Conservation (phyloP, 2,797 vertebrate genomes). For the Catostomus latipinnis region DNA sequence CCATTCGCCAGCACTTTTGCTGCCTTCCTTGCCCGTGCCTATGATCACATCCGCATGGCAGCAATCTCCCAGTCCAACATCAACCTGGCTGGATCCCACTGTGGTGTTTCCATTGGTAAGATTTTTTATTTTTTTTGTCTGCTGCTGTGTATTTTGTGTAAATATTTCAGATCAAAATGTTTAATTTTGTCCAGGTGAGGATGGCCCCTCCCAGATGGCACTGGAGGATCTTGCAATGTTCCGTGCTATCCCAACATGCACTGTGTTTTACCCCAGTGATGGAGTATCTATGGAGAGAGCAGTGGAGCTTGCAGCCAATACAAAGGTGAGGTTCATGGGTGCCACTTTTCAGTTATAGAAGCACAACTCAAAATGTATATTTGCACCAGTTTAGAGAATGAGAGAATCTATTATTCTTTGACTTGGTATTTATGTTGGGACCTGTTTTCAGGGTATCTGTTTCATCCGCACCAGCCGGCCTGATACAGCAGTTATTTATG, state of each 20-base stretch:
- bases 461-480: conserved; percentile 88
- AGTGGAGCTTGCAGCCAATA: conserved; percentile 84
- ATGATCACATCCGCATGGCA: conserved; percentile 88
- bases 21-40: conserved; percentile 84
- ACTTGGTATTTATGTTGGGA: background rate
- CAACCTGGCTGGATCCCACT: conserved; percentile 89
- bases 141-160: background rate
- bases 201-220: conserved; percentile 90
- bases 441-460: conserved; percentile 82
- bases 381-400: background rate
- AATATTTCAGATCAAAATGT: background rate
- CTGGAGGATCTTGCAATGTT: conserved; percentile 92
- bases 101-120: conserved; percentile 87
- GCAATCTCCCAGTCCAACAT: conserved; percentile 84
- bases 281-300: conserved; percentile 84
- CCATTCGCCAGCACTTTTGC: conserved; percentile 87
- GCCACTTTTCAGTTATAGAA: background rate
- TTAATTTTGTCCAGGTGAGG: conserved; percentile 76
- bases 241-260: conserved; percentile 85
- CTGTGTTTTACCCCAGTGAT: conserved; percentile 90
- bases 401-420: conserved; percentile 12
- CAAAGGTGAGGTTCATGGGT: conserved; percentile 72
- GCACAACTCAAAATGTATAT: background rate
- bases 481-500: conserved; percentile 81
- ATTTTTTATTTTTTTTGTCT: too few relatives aligned